Evolutionary conservation across 2,797 vertebrate species (phyloP), one percentile per base, ranked within the genome.

Genomic region (Melanotaenia trifasciata): DNA sequence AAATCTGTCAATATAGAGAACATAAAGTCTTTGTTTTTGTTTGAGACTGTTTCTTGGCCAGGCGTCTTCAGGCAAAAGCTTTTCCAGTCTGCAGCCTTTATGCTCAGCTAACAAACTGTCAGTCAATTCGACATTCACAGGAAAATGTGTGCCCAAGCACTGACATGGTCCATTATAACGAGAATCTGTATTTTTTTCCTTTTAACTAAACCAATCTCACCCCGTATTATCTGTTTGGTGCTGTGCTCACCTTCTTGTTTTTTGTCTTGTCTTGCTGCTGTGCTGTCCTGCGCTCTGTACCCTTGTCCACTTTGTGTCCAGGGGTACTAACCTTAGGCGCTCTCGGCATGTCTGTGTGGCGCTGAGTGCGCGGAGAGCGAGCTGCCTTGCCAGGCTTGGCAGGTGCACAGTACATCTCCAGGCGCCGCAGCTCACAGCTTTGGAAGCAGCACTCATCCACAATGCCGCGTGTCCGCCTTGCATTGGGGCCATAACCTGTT

Each of bases 401-500:
- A 4, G 98, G 97, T 9, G 98, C 98, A 33, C 98, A 99, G 86
- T 99, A 99, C 97, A 98, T 99, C 95, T 99, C 98, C 85, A 99
- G 94, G 87, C 97, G 94, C 79, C 95, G 94, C 90, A 99, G 95
- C 89, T 99, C 97, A 83, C 98, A 99, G 84, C 97, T 99, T 92
- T 98, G 97, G 95, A 99, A 99, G 95, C 98, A 99, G 95, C 98
- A 99, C 86, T 99, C 98, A 1, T 99, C 96, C 92, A 99, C 98
- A 58, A 99, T 99, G 90, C 98, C 98, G 24, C 96, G 95, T n/a
- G 96, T 91, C 72, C 97, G 95, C 85, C 98, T 95, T 80, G 95
- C 94, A 87, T 91, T 98, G 78, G 96, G 94, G 74, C 98, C 97
- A 54, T 99, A 99, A 67, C 98, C 98, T 22, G 96, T 94, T 38